Evolutionary conservation across 1,140 invertebrate species (phyloP).

Genomic region (Trinorchestia longiramus): DNA sequence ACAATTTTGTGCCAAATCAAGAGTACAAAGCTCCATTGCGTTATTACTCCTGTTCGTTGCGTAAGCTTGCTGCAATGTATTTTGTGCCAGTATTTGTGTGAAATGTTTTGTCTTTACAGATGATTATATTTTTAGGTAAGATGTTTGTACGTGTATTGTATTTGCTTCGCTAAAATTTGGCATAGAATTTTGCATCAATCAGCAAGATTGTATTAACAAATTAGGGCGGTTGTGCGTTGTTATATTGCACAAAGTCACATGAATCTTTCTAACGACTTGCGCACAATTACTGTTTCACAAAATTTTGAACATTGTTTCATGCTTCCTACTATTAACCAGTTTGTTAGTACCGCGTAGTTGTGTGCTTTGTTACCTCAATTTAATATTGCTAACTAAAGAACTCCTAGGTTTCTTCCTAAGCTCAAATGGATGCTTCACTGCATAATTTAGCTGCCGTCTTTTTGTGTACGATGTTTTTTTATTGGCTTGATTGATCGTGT

Average conservation of each 20-base stretch:
- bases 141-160: neutral
- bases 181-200: neutral
- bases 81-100: neutral
- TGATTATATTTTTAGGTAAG: neutral
- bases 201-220: neutral
- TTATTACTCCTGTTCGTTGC: neutral
- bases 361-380: neutral
- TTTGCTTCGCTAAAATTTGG: neutral
- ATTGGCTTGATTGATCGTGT: neutral
- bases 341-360: neutral
- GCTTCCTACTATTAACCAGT: neutral
- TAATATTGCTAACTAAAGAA: neutral
- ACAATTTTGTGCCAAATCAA: slow-evolving; percentile 1
- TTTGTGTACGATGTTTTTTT: neutral
- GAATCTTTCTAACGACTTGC: neutral
- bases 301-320: neutral
- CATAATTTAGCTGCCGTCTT: neutral
- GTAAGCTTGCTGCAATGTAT: neutral
- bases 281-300: neutral
- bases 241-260: neutral
- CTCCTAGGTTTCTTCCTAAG: neutral
- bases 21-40: neutral
- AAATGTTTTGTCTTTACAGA: neutral
- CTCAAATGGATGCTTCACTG: neutral
- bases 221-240: neutral